Evolutionary conservation across 1,140 invertebrate genomes (phyloP).

Genomic region (Camponotus vicinus): DNA sequence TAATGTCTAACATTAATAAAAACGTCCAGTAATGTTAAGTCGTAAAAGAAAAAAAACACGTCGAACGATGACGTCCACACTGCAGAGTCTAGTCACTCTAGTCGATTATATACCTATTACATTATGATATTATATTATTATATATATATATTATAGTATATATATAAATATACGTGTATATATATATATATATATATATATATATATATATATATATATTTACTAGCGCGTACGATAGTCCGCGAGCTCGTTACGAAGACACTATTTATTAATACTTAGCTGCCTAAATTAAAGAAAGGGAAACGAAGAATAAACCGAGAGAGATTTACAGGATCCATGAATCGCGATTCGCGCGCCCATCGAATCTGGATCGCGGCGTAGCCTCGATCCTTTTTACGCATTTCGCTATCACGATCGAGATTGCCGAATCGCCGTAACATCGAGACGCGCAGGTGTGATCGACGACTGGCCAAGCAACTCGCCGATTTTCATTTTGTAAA

Average conservation of each 20-base stretch:
- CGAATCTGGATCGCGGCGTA: slow-evolving; percentile 5
- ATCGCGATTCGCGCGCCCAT: slow-evolving; percentile 31
- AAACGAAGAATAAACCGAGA: slow-evolving; percentile 30
- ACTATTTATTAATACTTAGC: slow-evolving; percentile 76
- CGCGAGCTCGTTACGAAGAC: slow-evolving; percentile 75
- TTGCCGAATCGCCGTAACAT: neutral
- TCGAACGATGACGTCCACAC: slow-evolving; percentile 83
- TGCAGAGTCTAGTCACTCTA: slow-evolving; percentile 85
- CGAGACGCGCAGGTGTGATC: slow-evolving; percentile 17
- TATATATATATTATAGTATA: slow-evolving; percentile 72
- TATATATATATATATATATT: slow-evolving; percentile 72
- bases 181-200: slow-evolving; percentile 63
- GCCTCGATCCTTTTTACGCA: too few relatives aligned
- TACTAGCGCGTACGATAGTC: slow-evolving; percentile 76
- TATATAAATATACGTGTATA: slow-evolving; percentile 58
- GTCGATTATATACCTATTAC: slow-evolving; percentile 81
- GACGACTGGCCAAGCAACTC: slow-evolving; percentile 9
- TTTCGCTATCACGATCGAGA: neutral
- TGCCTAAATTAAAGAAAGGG: slow-evolving; percentile 67
- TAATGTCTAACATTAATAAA: slow-evolving; percentile 84
- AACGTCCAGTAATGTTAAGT: slow-evolving; percentile 87
- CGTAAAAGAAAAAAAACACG: slow-evolving; percentile 74
- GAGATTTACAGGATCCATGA: slow-evolving; percentile 40
- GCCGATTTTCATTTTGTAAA: neutral
- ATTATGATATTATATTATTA: slow-evolving; percentile 75